Evolutionary conservation across 2,113 vertebrate species (phyloP), one percentile per base, ranked within the genome.

Genomic region (Cyphomyrus discorhynchus): DNA sequence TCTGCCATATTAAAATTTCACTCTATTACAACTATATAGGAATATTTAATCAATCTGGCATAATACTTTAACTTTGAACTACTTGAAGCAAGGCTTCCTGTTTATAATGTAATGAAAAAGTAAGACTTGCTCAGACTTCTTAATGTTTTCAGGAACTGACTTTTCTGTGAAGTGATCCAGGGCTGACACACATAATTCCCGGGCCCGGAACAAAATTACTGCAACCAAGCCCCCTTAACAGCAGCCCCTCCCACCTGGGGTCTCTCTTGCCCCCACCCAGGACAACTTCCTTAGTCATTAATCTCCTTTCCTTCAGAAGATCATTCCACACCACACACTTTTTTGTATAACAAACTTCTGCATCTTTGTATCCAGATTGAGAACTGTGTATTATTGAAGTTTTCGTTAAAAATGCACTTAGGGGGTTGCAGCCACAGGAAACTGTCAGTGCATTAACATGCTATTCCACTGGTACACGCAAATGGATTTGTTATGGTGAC

Each of bases 11-110:
- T 19, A 53, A 87, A 87, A 52, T 56, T 87, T 87, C 47, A 87
- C 10, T 35, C 8, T 31, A 86, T 86, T 87, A 50, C n/a, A 86
- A 31, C 49, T 56, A 87, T 53, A 56, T 35, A 87, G 50, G 85
- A 87, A 87, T 87, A 87, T 53, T 31, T 87, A 87, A 87, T 87
- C 85, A 53, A 87, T 53, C 85, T 35, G 46, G 46, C 39, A 82
- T 82, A 82, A 82, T 45, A 45, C 47, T 86, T 86, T 86, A 52
- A 86, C n/a, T 86, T 86, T 86, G 7, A 86, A 46, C 9, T 53
- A 87, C 50, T 39, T 50, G n/a, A 52, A 52, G 50, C 50, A 56
- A 87, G 49, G 31, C 13, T 53, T 87, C n/a, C 27, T 21, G 15
- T 87, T 53, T 8, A 52, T 53, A 9, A 24, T 49, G 83, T 50